Percentiles rank a stretch among this genome's conserved stretches.
Conservation (phyloP, 2,888 invertebrate species). For the Campoplex capitator region DNA sequence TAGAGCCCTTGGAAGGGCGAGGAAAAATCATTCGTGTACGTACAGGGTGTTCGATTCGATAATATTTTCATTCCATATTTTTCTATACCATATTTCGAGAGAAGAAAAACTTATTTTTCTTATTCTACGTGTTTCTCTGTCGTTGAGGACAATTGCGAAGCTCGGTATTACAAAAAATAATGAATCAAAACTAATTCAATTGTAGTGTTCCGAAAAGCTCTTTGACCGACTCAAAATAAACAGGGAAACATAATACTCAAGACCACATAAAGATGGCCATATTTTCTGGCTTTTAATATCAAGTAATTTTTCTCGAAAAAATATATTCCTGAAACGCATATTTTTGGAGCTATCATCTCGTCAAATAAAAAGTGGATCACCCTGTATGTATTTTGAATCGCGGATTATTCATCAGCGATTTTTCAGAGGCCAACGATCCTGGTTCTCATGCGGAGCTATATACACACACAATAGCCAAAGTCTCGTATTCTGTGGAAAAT, state of each 20-base stretch:
- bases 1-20: slow-evolving; percentile 1
- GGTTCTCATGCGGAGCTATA: background rate
- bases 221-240: background rate
- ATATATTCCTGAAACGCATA: background rate
- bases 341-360: background rate
- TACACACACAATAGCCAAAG: background rate
- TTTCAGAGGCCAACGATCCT: slow-evolving; percentile 8
- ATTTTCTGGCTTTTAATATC: background rate
- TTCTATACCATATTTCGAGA: background rate
- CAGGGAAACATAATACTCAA: background rate
- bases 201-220: background rate
- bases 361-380: background rate
- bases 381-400: background rate
- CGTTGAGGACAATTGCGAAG: background rate
- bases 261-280: background rate
- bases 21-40: background rate
- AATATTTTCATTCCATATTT: background rate
- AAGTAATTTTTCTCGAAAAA: background rate
- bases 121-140: no score
- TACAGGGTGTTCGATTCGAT: background rate
- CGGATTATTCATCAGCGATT: slow-evolving; percentile 7
- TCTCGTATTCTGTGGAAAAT: slow-evolving; percentile 3
- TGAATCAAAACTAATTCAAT: background rate
- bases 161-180: background rate
- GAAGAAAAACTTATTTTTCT: no score